These are phyloP conservation scores for Chironomus tepperi DNA, from an alignment of 1,140 invertebrate species.

Conservation along the genomic window DNA sequence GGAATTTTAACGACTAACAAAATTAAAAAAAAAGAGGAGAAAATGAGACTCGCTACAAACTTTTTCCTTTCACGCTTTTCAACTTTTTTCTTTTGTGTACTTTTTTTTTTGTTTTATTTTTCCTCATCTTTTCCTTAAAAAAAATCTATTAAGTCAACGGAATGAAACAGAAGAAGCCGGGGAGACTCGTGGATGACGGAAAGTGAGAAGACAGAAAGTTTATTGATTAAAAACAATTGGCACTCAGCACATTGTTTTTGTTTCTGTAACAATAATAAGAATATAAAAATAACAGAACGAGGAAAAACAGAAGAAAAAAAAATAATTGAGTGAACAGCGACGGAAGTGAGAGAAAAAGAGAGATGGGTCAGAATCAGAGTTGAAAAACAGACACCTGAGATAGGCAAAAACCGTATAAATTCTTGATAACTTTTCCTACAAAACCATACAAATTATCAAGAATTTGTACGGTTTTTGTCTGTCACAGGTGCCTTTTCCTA, in stretches of 20 bases:
- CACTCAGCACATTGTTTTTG: conserved; percentile 6
- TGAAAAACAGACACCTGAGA: too few relatives aligned
- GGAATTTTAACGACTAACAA: too few relatives aligned
- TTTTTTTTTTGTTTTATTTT: too few relatives aligned
- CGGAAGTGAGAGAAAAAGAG: neutral
- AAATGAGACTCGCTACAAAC: too few relatives aligned
- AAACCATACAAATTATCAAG: too few relatives aligned
- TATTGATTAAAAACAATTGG: conserved; percentile 23
- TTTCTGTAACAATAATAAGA: neutral
- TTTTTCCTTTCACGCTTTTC: too few relatives aligned
- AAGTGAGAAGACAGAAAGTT: neutral
- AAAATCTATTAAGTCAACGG: neutral
- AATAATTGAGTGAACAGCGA: neutral
- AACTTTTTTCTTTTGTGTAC: too few relatives aligned
- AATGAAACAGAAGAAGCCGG: neutral
- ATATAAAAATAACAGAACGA: neutral
- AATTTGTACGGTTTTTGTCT: too few relatives aligned
- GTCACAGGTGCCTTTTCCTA: too few relatives aligned
- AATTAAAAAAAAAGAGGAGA: too few relatives aligned
- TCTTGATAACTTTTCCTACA: too few relatives aligned
- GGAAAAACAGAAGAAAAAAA: neutral
- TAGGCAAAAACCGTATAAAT: too few relatives aligned
- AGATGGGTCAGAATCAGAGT: neutral
- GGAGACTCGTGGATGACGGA: neutral
- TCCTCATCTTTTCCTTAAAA: neutral